These are phyloP conservation scores for Lepilemur septentrionalis DNA, from an alignment of 2,797 vertebrate genomes.

Conservation along the genomic window DNA sequence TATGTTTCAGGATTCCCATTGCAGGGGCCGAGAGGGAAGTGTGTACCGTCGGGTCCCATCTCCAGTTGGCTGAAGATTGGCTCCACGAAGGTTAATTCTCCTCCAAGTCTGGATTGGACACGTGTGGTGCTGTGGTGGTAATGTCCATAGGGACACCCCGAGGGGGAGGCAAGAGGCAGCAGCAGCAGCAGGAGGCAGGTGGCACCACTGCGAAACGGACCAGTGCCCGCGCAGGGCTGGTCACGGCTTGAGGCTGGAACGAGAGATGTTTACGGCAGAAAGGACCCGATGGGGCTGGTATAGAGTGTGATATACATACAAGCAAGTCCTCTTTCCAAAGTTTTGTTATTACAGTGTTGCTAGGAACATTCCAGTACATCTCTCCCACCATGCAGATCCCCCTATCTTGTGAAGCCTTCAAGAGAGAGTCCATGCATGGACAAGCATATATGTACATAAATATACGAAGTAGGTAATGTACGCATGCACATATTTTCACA, in stretches of 20 bases:
- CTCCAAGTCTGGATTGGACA: rapidly evolving
- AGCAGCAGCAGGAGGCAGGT: background rate
- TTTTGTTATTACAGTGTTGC: background rate
- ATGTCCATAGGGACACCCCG: background rate
- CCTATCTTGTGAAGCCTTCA: background rate
- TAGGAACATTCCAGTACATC: background rate
- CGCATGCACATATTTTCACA: background rate
- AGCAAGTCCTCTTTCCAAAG: background rate
- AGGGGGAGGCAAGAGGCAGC: background rate
- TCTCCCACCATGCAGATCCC: background rate
- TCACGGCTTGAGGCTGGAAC: background rate
- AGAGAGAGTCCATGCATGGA: background rate
- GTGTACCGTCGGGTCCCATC: too few species aligned
- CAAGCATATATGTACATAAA: background rate
- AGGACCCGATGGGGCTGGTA: background rate
- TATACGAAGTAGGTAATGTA: rapidly evolving
- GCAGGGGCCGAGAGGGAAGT: background rate
- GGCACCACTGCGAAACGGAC: background rate
- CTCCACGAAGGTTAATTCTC: rapidly evolving
- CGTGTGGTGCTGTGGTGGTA: background rate
- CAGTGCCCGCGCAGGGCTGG: background rate
- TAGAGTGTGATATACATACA: rapidly evolving
- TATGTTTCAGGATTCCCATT: background rate
- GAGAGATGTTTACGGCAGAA: background rate
- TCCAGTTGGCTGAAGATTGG: background rate